These are phyloP conservation scores for Junonia oenone DNA, from an alignment of 2,888 invertebrate species.

Conservation along the genomic window DNA sequence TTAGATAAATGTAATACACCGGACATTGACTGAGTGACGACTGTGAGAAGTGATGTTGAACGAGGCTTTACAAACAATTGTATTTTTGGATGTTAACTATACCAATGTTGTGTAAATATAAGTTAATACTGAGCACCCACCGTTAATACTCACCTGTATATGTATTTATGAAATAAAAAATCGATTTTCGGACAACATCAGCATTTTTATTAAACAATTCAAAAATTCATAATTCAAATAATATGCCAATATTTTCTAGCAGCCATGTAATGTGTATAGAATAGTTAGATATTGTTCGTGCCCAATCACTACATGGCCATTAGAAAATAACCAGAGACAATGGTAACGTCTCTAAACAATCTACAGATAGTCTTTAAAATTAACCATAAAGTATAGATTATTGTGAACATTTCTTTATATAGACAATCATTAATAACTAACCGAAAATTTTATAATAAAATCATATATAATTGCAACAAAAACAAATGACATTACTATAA, in stretches of 20 bases:
- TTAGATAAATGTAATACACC: not conserved
- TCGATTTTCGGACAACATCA: conserved; percentile 12
- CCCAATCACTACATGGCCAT: not conserved
- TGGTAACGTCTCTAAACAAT: not conserved
- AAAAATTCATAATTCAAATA: conserved; percentile 8
- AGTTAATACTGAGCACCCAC: conserved; percentile 50
- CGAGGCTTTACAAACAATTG: conserved; percentile 9
- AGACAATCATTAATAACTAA: conserved; percentile 18
- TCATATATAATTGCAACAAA: conserved; percentile 38
- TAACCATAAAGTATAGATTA: not conserved
- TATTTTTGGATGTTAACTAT: conserved; percentile 9
- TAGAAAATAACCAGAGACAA: not conserved
- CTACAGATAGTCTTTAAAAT: not conserved
- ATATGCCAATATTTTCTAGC: not conserved
- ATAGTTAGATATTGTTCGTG: not conserved
- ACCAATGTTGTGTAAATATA: conserved; percentile 39
- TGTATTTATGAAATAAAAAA: conserved; percentile 38
- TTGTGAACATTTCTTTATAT: not conserved
- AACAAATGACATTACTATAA: conserved; percentile 33
- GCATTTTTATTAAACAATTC: conserved; percentile 20
- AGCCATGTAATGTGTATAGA: not conserved
- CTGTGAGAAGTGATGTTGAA: not conserved
- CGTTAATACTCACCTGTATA: conserved; percentile 49
- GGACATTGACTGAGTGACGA: not conserved
- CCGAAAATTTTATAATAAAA: conserved; percentile 34